Evolutionary conservation across 2,113 vertebrate species (phyloP), one percentile per base, ranked within the genome.

Genomic region (Uropsilus gracilis): DNA sequence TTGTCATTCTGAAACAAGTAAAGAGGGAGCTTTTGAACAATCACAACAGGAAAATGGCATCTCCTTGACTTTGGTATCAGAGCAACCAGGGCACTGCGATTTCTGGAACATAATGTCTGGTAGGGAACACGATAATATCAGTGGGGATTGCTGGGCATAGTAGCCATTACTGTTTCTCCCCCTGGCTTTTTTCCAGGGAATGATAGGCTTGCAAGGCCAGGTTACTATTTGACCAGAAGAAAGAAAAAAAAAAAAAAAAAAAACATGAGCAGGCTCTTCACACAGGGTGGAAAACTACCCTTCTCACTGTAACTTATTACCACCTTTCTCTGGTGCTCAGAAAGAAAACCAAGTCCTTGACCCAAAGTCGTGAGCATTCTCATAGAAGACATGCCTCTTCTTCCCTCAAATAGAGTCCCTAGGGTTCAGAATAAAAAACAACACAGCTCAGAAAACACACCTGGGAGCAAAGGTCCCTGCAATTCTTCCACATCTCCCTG

Each of bases 231-330:
- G 71, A 66, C 34, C 39, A 93, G 24, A 93, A 90, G 78, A 78
- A 96, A 89, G 64, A 83, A 76, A 72, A 63, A 89, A 90, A 90
- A 69, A 46, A 64, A 83, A 76, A 72, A 63, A 89, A 90, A 90
- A 69, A 46, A 64, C n/a, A 72, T 77, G 88, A 64, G 61, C 48
- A 42, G 26, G 11, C 50, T 90, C 48, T 59, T 77, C 44, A 50
- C 6, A 8, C 22, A 22, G 17, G 18, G 16, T 18, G 3, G 42
- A 64, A 73, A 89, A 73, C 37, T n/a, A n/a, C 24, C 3, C 24
- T 68, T 75, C n/a, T 26, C 26, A 11, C 82, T 77, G 9, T 32
- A 32, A 20, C 34, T n/a, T 42, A 57, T 75, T 30, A 57, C 30
- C 11, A 32, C 1, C 48, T 46, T 81, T 77, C 63, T 81, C 30